Evolutionary conservation across 2,888 invertebrate species (phyloP), one percentile per base, ranked within the genome.

Genomic region (Boloria selene): DNA sequence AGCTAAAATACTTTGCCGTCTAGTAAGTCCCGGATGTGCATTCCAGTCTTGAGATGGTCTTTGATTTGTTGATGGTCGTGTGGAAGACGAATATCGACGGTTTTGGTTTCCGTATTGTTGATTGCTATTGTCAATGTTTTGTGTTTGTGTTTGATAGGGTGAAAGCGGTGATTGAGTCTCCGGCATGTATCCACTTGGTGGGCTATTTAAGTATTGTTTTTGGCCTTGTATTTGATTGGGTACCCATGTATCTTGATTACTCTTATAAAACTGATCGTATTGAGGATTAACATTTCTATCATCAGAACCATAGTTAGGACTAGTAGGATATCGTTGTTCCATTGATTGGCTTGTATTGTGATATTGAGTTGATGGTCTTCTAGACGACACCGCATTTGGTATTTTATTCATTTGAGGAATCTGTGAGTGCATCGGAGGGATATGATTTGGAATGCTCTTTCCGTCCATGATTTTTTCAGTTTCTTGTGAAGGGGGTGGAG

Each of bases 381-480:
- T 88, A 62, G 92, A 85, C 70, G 90, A 79, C 74, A 90, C 77
- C 69, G 92, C 85, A 71, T 92, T 90, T 65, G 90, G 82, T 73
- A 85, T 75, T 84, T 86, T 87, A 78, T 85, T 90, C 70, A 79
- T 80, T 80, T 89, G 91, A 74, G 88, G 90, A 77, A 90, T 84
- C 79, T 89, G 88, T 77, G 90, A 85, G 81, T 90, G 87, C 83
- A 85, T 91, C 87, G 92, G 92, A 86, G 92, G 92, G 88, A 90
- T 88, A 87, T 89, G 92, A 85, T 90, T 92, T 89, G 89, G 93
- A 92, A 88, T 92, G 92, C 85, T 93, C 90, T 89, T 92, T 87
- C 87, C 88, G 79, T 90, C 90, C 85, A 88, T 85, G 84, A 87
- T 87, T 84, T 85, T 88, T 80, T 88, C 89, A 85, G 90, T 86